These are phyloP conservation scores for Notodonta ziczac DNA, from an alignment of 2,888 invertebrate species.

Conservation along the genomic window DNA sequence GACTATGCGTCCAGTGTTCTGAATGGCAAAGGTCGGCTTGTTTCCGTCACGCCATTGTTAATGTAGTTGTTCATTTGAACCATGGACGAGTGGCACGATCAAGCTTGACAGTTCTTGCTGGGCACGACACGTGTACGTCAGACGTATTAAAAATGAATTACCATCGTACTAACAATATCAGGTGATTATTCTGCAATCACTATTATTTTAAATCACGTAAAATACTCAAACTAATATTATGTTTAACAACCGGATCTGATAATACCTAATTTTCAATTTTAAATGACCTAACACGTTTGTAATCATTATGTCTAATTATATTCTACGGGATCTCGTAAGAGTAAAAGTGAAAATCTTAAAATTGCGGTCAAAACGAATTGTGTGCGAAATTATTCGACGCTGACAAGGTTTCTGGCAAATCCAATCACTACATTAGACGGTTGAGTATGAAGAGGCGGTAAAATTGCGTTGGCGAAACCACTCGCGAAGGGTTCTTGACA, in stretches of 20 bases:
- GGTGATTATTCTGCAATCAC: not conserved
- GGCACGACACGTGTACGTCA: not conserved
- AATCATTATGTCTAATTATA: not conserved
- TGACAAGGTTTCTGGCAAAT: constrained; percentile 24
- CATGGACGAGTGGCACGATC: not conserved
- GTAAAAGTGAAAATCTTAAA: not conserved
- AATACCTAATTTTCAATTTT: too few species aligned
- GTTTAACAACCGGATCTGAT: not conserved
- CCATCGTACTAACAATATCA: not conserved
- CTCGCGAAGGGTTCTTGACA: not conserved
- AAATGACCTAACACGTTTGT: too few species aligned
- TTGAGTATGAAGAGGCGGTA: constrained; percentile 12
- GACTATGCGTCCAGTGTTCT: constrained; percentile 17
- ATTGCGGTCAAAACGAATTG: constrained; percentile 7
- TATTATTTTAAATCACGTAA: not conserved
- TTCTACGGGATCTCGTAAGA: not conserved
- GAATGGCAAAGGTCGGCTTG: constrained; percentile 21
- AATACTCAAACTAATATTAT: not conserved
- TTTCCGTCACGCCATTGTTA: constrained; percentile 13
- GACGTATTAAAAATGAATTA: not conserved
- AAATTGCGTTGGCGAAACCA: constrained; percentile 6
- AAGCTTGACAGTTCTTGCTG: too few species aligned
- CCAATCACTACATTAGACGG: constrained; percentile 27
- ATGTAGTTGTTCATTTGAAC: not conserved
- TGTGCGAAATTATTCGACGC: constrained; percentile 11